phyloP scores from a whole-genome alignment of 1,140 invertebrate species.

The Drosophila truncata region DNA sequence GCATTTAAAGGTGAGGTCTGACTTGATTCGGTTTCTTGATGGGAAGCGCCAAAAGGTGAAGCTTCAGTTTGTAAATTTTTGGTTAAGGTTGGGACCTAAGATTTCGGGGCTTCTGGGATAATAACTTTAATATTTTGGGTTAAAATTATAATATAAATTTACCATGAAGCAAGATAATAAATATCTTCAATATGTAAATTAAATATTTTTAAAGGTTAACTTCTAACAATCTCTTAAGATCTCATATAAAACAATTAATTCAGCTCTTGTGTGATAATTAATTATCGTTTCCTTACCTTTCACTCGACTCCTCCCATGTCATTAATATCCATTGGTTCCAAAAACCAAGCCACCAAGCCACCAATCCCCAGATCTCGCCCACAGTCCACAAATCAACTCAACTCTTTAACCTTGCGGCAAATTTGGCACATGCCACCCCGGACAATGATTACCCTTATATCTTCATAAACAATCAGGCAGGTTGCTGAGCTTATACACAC shows the following conservation, averaged over 20 bases:
- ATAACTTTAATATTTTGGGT: neutral
- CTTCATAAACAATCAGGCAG: slow-evolving; percentile 57
- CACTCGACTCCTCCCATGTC: slow-evolving; percentile 38
- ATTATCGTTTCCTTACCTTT: slow-evolving; percentile 33
- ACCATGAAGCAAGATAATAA: neutral
- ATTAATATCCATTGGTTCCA: slow-evolving; percentile 17
- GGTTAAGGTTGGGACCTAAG: neutral
- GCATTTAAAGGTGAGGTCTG: slow-evolving; percentile 61
- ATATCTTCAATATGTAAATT: neutral
- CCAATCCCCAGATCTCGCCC: slow-evolving; percentile 39
- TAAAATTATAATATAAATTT: neutral
- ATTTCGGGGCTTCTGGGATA: neutral
- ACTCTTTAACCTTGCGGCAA: slow-evolving; percentile 64
- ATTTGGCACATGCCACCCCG: slow-evolving; percentile 71
- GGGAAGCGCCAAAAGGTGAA: slow-evolving; percentile 45
- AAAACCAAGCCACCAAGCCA: neutral
- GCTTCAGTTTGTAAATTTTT: neutral
- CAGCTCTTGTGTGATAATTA: slow-evolving; percentile 21
- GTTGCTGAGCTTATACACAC: slow-evolving; percentile 23
- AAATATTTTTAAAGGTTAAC: neutral
- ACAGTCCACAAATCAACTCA: slow-evolving; percentile 26
- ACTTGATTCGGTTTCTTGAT: slow-evolving; percentile 30
- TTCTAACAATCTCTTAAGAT: neutral
- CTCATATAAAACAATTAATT: slow-evolving; percentile 10
- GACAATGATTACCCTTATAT: slow-evolving; percentile 68